Percentiles rank a stretch among this genome's conserved stretches.
phyloP scores from a whole-genome alignment of 2,888 invertebrate genomes.

The Harpagoxenus sublaevis region DNA sequence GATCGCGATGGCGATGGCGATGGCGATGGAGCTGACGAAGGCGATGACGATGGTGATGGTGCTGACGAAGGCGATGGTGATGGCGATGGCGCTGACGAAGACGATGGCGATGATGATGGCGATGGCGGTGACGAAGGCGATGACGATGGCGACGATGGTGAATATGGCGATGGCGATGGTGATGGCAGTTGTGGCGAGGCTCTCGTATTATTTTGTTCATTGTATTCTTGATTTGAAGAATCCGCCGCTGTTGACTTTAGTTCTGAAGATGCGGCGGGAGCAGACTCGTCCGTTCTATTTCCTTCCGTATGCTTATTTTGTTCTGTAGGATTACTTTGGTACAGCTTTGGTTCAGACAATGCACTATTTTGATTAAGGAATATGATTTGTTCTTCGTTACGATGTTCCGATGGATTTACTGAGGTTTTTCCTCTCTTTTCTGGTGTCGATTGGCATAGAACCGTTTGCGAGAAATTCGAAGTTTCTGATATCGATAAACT shows the following conservation, averaged over 20 bases:
- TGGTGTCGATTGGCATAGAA: not conserved
- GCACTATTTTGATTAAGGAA: not conserved
- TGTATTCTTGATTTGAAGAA: not conserved
- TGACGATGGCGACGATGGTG: not conserved
- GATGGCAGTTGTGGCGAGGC: not conserved
- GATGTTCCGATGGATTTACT: not conserved
- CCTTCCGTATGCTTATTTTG: conserved; percentile 5
- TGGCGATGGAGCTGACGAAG: not conserved
- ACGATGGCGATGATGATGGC: too few relatives aligned
- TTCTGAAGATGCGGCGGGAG: not conserved
- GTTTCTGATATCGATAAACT: not conserved
- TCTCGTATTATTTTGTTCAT: conserved; percentile 15
- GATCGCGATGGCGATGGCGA: not conserved
- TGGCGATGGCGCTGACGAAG: not conserved
- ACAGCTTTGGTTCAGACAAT: conserved; percentile 26
- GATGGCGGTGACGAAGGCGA: not conserved
- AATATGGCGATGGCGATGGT: not conserved
- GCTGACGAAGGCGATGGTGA: not conserved
- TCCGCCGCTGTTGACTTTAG: not conserved
- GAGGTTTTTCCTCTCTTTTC: not conserved
- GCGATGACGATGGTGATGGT: not conserved
- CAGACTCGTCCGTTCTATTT: not conserved
- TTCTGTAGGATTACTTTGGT: conserved; percentile 14
- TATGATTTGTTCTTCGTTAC: not conserved
- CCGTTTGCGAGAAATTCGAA: conserved; percentile 1